phyloP scores from a whole-genome alignment of 2,888 invertebrate species.

The Anodontia alba region DNA sequence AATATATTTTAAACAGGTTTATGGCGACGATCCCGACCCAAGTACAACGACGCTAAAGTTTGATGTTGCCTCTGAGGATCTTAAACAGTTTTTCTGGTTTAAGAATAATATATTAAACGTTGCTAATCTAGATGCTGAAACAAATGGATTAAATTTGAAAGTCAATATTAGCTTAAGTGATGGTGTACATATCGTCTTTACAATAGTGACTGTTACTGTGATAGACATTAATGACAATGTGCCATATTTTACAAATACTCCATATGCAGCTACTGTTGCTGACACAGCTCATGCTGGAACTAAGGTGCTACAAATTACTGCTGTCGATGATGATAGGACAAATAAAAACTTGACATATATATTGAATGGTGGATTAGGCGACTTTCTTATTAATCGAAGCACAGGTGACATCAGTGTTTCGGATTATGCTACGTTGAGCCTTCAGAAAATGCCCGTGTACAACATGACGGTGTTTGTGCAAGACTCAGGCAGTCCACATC shows the following conservation, averaged over 20 bases:
- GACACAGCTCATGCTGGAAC: slow-evolving; percentile 10
- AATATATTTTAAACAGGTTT: not conserved
- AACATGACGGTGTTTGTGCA: slow-evolving; percentile 27
- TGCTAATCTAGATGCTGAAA: slow-evolving; percentile 30
- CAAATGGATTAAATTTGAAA: not conserved
- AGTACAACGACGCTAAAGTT: not conserved
- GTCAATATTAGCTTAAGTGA: slow-evolving; percentile 27
- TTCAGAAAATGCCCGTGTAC: not conserved
- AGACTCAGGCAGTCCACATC: slow-evolving; percentile 29
- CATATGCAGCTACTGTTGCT: not conserved
- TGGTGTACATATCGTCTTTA: slow-evolving; percentile 1
- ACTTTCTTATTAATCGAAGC: slow-evolving; percentile 24
- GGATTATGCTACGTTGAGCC: not conserved
- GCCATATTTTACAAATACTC: slow-evolving; percentile 12
- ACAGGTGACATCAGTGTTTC: slow-evolving; percentile 22
- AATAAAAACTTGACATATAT: slow-evolving; percentile 26
- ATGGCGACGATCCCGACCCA: slow-evolving; percentile 34
- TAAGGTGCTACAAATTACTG: not conserved
- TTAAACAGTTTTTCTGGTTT: slow-evolving; percentile 12
- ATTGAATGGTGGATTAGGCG: slow-evolving; percentile 16
- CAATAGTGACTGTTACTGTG: slow-evolving; percentile 17
- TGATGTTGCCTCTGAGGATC: not conserved
- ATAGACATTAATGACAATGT: slow-evolving; percentile 31
- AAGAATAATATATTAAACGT: not conserved
- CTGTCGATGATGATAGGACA: slow-evolving; percentile 25